Evolutionary conservation across 2,888 invertebrate genomes (phyloP).

Genomic region (Axea sp.): DNA sequence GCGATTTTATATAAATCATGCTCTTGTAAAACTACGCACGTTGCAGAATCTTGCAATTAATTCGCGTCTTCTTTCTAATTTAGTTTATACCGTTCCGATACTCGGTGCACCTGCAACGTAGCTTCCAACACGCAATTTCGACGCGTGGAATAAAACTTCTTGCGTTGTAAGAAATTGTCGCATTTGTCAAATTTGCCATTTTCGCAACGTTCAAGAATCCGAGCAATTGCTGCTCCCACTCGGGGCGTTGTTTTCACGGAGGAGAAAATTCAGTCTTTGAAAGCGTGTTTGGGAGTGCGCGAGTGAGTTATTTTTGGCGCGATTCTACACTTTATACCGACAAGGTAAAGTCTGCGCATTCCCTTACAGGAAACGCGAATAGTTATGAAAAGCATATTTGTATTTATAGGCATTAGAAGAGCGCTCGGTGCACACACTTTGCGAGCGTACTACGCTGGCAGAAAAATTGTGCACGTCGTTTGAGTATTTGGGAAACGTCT

Average conservation of each 20-base stretch:
- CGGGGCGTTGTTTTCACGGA: slow-evolving; percentile 18
- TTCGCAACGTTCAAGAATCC: too few species aligned
- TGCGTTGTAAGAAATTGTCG: too few species aligned
- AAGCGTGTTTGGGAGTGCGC: slow-evolving; percentile 13
- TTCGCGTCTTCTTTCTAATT: too few species aligned
- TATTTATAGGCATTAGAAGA: slow-evolving; percentile 48
- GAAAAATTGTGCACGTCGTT: slow-evolving; percentile 26
- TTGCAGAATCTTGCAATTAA: too few species aligned
- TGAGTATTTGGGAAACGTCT: slow-evolving; percentile 23
- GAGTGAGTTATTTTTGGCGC: slow-evolving; percentile 46
- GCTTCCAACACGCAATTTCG: too few species aligned
- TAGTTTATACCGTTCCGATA: too few species aligned
- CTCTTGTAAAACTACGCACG: too few species aligned
- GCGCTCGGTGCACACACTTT: slow-evolving; percentile 8
- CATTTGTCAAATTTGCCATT: too few species aligned
- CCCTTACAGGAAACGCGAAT: slow-evolving; percentile 28
- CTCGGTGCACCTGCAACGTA: too few species aligned
- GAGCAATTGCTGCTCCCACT: slow-evolving; percentile 31
- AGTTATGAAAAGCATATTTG: slow-evolving; percentile 48
- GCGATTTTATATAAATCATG: too few species aligned
- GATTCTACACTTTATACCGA: slow-evolving; percentile 34
- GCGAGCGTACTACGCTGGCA: slow-evolving; percentile 7
- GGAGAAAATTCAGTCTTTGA: slow-evolving; percentile 11
- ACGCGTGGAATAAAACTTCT: too few species aligned
- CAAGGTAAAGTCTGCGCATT: slow-evolving; percentile 48